These are phyloP conservation scores for Gobionotothen gibberifrons DNA, from an alignment of 2,797 vertebrate genomes.

Conservation along the genomic window DNA sequence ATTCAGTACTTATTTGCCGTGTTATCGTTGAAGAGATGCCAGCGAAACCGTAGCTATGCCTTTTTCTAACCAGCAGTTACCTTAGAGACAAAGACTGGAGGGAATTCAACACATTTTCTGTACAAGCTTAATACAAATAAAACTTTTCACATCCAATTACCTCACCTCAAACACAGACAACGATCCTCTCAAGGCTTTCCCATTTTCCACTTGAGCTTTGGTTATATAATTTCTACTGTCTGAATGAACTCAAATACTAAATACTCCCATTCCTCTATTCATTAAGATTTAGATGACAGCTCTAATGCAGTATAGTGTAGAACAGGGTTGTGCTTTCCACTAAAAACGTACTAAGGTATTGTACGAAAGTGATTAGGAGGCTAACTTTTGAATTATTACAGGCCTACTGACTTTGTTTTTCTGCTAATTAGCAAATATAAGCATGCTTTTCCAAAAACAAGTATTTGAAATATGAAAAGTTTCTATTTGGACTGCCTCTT, in stretches of 20 bases:
- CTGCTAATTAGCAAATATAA: too few relatives aligned
- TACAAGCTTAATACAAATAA: neutral
- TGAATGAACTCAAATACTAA: neutral
- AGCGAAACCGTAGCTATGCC: too few relatives aligned
- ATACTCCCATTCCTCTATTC: too few relatives aligned
- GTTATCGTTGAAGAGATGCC: neutral
- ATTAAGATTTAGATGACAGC: constrained; percentile 21
- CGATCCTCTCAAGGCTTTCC: neutral
- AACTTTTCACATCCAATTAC: neutral
- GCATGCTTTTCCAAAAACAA: too few relatives aligned
- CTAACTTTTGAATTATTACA: too few relatives aligned
- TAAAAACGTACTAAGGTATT: too few relatives aligned
- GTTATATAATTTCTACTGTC: neutral
- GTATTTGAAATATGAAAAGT: too few relatives aligned
- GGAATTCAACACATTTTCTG: neutral
- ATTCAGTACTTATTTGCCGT: neutral
- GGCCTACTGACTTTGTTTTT: too few relatives aligned
- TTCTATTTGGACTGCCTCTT: too few relatives aligned
- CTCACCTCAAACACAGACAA: neutral
- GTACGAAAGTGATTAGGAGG: neutral
- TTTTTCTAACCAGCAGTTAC: neutral
- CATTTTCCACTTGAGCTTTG: neutral
- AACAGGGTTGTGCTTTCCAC: constrained; percentile 30
- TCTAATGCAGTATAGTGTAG: neutral
- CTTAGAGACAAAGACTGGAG: neutral